Evolutionary conservation across 2,888 invertebrate genomes (phyloP), one percentile per base, ranked within the genome.

Genomic region (Caenorhabditis panamensis): DNA sequence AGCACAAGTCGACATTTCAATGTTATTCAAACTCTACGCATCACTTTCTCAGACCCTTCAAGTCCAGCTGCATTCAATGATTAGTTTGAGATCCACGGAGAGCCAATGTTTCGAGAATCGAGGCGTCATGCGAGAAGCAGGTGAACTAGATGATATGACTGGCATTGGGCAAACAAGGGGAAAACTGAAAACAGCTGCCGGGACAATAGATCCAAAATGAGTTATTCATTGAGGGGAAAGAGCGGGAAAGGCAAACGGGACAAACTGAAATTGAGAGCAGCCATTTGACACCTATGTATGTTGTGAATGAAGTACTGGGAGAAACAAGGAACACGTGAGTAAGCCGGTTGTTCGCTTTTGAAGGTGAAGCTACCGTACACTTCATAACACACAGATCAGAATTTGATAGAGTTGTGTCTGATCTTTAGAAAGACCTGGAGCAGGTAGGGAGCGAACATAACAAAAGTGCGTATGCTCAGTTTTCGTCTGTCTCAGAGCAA

Each of bases 71-170:
- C 37, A 4, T 20, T 31, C 2, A 16, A 20, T 69, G 61, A 69
- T 61, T 26, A 59, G 58, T 68, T 28, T 69, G 61, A 28, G 69
- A 69, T 51, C 59, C 22, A 20, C 20, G 36, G 9, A 22, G 9
- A n/a, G n/a, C 5, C 24, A 16, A 20, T 4, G 24, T 56, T 53
- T 9, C 16, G 26, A 54, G 67, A 28, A 13, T 26, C 36, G 36
- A 9, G 31, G 5, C 31, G 31, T 31, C 31, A 31, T 31, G 9
- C 31, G 31, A 31, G 31, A 31, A 31, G 58, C 67, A 56, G 67
- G 56, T 58, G 67, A 47, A 56, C 20, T n/a, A 41, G 41, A 2
- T 47, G 44, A 56, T 66, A 67, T 58, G 67, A 67, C 54, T 67
- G 67, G 58, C 31, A 31, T 31, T 26, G 49, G 67, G 47, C 44